Conservation (phyloP, 2,797 vertebrate genomes). For the Pangasius larnaudii region DNA sequence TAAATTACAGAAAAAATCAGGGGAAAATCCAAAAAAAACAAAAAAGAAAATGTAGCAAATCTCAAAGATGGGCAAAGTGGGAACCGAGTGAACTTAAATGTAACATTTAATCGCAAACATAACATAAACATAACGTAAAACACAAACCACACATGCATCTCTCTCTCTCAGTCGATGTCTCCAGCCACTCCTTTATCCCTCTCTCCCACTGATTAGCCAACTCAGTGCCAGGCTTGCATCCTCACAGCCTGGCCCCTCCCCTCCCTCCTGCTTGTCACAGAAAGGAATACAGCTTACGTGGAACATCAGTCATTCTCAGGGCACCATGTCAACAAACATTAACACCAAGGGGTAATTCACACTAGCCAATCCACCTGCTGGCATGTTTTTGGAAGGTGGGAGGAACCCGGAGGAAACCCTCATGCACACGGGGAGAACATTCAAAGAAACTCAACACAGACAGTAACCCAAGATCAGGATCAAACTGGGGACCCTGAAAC, state of each 20-base stretch:
- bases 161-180: no score
- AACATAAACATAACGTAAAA: no score
- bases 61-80: no score
- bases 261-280: background rate
- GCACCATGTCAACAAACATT: background rate
- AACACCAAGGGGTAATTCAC: background rate
- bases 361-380: background rate
- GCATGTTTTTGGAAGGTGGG: background rate
- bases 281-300: background rate
- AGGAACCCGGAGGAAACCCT: background rate
- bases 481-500: constrained; percentile 44
- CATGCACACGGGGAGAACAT: background rate
- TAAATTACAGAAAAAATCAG: background rate
- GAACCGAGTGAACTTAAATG: no score
- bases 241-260: no score
- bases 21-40: background rate
- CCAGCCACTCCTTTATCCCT: no score
- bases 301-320: background rate
- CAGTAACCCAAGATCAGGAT: constrained; percentile 9
- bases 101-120: no score
- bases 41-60: background rate
- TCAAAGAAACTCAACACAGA: background rate
- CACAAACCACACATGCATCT: no score
- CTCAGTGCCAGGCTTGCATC: no score
- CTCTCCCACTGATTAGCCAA: no score